These are phyloP conservation scores for Hemiprocne comata DNA, from an alignment of 2,113 vertebrate species.

Conservation along the genomic window DNA sequence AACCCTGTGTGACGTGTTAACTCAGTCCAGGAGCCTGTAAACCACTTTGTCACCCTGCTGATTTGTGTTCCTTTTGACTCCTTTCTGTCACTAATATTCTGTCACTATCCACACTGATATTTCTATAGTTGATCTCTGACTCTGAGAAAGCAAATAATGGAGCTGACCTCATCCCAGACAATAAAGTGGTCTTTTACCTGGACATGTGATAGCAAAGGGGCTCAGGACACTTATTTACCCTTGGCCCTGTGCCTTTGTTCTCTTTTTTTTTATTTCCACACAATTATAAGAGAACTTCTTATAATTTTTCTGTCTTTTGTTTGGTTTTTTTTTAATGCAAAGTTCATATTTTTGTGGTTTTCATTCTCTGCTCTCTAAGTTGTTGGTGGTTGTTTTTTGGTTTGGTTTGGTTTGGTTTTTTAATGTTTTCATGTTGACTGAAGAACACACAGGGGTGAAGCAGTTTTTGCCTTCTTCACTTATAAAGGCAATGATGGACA, in stretches of 20 bases:
- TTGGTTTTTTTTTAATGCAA: background rate
- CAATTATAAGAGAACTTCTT: background rate
- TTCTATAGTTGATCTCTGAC: background rate
- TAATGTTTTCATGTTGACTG: background rate
- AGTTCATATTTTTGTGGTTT: background rate
- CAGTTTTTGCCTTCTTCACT: background rate
- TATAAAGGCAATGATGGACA: background rate
- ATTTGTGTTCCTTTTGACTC: background rate
- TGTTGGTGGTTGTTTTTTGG: background rate
- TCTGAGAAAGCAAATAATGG: background rate
- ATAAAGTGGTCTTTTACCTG: background rate
- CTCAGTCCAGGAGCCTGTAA: background rate
- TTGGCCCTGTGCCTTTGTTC: background rate
- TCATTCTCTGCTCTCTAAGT: background rate
- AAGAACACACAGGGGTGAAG: background rate
- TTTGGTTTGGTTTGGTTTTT: background rate
- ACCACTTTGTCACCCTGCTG: background rate
- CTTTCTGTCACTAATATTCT: background rate
- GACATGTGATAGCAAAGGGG: background rate
- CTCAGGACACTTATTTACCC: background rate
- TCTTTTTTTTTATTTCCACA: background rate
- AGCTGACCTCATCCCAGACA: background rate
- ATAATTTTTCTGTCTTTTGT: background rate
- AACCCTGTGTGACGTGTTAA: background rate
- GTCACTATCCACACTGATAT: background rate